These are phyloP conservation scores for Phylloscopus collybita DNA, from an alignment of 2,797 vertebrate genomes.

Conservation along the genomic window DNA sequence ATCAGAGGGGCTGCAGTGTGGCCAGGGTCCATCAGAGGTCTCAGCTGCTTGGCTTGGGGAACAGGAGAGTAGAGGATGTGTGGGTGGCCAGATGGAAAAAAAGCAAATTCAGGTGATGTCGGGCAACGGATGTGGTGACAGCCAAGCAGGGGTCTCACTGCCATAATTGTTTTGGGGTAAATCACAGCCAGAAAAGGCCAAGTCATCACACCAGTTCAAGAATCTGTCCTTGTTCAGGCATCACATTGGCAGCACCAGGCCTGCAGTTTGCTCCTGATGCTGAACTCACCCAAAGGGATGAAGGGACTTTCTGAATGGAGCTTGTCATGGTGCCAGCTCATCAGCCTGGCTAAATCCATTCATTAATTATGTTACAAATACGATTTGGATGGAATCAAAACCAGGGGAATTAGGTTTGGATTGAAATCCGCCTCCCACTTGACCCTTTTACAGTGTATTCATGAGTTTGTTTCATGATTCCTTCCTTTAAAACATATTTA, in stretches of 20 bases:
- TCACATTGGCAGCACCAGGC: too few relatives aligned
- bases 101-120: background rate
- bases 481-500: background rate
- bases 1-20: background rate
- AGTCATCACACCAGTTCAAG: background rate
- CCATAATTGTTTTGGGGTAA: background rate
- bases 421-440: background rate
- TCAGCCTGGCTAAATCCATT: background rate
- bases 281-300: background rate
- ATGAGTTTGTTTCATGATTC: background rate
- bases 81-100: background rate
- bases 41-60: background rate
- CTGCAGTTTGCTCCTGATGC: background rate
- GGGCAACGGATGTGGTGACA: background rate
- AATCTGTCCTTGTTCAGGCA: background rate
- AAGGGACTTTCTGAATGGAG: background rate
- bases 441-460: background rate
- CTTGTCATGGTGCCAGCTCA: background rate
- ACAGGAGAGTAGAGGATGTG: rapidly evolving
- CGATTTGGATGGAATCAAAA: background rate
- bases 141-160: background rate
- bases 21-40: background rate
- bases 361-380: background rate
- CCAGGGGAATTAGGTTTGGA: background rate
- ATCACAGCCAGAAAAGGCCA: background rate